Evolutionary conservation across 2,888 invertebrate genomes (phyloP), one percentile per base, ranked within the genome.

Genomic region (Zaprionus obscuricornis): DNA sequence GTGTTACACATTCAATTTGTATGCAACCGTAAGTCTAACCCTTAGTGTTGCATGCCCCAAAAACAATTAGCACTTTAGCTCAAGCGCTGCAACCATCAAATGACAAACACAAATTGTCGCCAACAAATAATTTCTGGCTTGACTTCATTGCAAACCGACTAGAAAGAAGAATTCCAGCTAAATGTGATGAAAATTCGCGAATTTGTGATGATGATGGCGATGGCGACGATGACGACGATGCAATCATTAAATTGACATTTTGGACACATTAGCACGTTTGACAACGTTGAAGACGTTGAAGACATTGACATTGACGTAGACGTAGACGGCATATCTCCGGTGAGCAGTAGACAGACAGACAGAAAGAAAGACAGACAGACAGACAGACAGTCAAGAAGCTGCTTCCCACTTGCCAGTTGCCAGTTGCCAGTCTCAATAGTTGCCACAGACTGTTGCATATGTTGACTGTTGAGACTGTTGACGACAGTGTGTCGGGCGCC

Each of bases 81-180:
- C 36, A 71, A 71, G 67, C 72, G 66, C 33, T 60, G 47, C 51
- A 29, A 18, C 31, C 40, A 63, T n/a, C n/a, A n/a, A n/a, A n/a
- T n/a, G n/a, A n/a, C n/a, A 57, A 39, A 50, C 46, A n/a, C 39
- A 42, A 29, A 26, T 31, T 13, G 29, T 31, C 50, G 56, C 56
- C 67, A 40, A 37, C 66, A 64, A 60, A 68, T 81, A 75, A 81
- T 85, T 81, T 81, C 85, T 59, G 45, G 81, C 72, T 75, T 72
- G 68, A 85, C 31, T 85, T 68, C 58, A 63, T 20, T 47, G 63
- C 10, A 51, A 81, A 66, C 66, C 49, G 66, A 74, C 67, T 85
- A 75, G 79, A 79, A 85, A 77, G 71, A 43, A 34, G 67, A 55
- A 55, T 73, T 62, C 66, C 65, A 50, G 34, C 62, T 64, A 70